Evolutionary conservation across 2,797 vertebrate genomes (phyloP).

Genomic region (Sciaenops ocellatus): DNA sequence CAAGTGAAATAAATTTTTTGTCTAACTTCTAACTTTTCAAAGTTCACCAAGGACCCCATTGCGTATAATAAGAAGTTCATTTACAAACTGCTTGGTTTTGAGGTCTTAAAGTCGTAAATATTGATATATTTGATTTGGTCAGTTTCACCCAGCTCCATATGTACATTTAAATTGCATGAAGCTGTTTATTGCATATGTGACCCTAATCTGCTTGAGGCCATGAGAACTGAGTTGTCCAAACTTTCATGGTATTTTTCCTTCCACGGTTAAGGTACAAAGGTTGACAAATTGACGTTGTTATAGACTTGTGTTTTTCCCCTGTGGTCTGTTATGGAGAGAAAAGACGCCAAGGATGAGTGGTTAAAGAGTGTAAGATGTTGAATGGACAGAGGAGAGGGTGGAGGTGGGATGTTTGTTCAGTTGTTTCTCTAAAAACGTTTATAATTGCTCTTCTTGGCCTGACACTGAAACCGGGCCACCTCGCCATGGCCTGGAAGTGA

Average conservation of each 20-base stretch:
- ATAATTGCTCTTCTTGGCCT: slow-evolving; percentile 46
- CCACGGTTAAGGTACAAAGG: slow-evolving; percentile 41
- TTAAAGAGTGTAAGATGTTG: slow-evolving; percentile 39
- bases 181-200: slow-evolving; percentile 41
- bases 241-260: slow-evolving; percentile 39
- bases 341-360: slow-evolving; percentile 45
- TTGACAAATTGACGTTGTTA: slow-evolving; percentile 60
- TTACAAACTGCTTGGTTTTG: background rate
- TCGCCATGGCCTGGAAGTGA: slow-evolving; percentile 58
- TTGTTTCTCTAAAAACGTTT: slow-evolving; percentile 38
- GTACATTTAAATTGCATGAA: slow-evolving; percentile 7
- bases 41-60: background rate
- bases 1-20: background rate
- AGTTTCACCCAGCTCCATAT: background rate
- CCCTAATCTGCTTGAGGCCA: slow-evolving; percentile 37
- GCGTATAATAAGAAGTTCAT: background rate
- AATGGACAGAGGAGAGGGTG: slow-evolving; percentile 11
- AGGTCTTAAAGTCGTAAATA: background rate
- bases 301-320: slow-evolving; percentile 47
- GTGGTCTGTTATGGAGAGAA: slow-evolving; percentile 34
- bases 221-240: slow-evolving; percentile 46
- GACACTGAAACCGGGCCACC: slow-evolving; percentile 49
- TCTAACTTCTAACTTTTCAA: background rate
- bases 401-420: slow-evolving; percentile 46
- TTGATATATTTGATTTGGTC: slow-evolving; percentile 5